Conservation (phyloP, 2,113 vertebrate species). For the Clinocottus analis region DNA sequence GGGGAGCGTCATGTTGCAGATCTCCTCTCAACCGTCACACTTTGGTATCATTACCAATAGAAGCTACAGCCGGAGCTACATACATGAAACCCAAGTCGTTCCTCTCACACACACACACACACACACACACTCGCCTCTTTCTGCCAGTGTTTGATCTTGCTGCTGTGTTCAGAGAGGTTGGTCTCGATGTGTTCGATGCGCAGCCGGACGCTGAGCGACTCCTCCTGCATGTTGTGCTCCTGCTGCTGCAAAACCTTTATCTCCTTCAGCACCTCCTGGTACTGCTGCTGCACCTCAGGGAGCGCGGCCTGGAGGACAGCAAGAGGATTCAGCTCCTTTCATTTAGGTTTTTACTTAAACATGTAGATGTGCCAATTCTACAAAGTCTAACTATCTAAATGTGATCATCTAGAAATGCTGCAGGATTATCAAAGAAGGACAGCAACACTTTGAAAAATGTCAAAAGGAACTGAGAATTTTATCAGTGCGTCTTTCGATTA, state of each 20-base stretch:
- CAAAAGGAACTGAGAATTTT: too few relatives aligned
- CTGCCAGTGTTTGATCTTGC: conserved; percentile 94
- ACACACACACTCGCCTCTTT: conserved; percentile 94
- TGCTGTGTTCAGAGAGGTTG: conserved; percentile 87
- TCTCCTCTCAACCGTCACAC: too few relatives aligned
- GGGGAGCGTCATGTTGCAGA: too few relatives aligned
- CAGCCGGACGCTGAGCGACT: conserved; percentile 90
- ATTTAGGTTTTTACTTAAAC: neutral
- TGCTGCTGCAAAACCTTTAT: conserved; percentile 88
- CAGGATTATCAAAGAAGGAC: neutral
- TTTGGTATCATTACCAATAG: neutral
- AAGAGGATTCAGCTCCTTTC: neutral
- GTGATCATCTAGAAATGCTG: too few relatives aligned
- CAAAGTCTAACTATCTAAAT: too few relatives aligned
- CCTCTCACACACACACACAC: neutral
- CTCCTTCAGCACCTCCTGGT: conserved; percentile 84
- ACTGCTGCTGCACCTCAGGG: conserved; percentile 87
- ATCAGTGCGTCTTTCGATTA: too few relatives aligned
- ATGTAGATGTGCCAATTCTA: neutral
- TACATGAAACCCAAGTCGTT: neutral
- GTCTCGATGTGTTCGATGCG: conserved; percentile 91
- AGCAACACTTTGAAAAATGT: neutral
- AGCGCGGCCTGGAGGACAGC: conserved; percentile 81
- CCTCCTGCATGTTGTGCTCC: conserved; percentile 90
- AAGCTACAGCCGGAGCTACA: too few relatives aligned